These are phyloP conservation scores for Empidonax alnorum DNA, from an alignment of 2,113 vertebrate species.

Conservation along the genomic window DNA sequence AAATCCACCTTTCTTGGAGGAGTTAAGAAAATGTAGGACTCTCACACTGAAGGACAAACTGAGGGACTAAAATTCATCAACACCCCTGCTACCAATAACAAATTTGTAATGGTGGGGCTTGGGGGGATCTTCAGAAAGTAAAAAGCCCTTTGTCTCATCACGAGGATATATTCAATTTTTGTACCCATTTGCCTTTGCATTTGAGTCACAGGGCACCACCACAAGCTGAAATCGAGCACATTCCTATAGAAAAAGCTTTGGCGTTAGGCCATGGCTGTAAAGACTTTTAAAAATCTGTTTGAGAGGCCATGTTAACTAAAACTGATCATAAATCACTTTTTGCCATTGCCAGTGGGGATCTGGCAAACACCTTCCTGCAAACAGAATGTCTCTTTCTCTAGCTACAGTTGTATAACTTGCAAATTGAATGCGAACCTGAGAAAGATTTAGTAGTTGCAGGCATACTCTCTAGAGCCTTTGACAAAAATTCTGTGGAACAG, in stretches of 20 bases:
- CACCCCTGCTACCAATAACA: neutral
- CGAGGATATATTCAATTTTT: neutral
- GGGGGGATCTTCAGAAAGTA: neutral
- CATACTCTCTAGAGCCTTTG: slow-evolving; percentile 52
- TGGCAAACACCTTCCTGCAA: slow-evolving; percentile 67
- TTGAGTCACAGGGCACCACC: neutral
- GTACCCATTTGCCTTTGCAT: neutral
- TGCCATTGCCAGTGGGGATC: slow-evolving; percentile 56
- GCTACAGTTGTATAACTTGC: slow-evolving; percentile 55
- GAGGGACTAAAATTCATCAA: neutral
- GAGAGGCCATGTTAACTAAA: slow-evolving; percentile 61
- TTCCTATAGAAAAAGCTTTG: slow-evolving; percentile 34
- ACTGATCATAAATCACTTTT: slow-evolving; percentile 61
- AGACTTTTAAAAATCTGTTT: slow-evolving; percentile 45
- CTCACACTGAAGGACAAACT: neutral
- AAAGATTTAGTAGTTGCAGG: slow-evolving; percentile 65
- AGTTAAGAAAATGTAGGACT: neutral
- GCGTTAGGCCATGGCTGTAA: neutral
- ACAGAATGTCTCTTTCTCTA: slow-evolving; percentile 51
- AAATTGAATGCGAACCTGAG: slow-evolving; percentile 67
- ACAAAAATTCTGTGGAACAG: slow-evolving; percentile 65
- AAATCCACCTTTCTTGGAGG: neutral
- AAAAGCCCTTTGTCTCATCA: neutral
- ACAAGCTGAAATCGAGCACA: neutral
- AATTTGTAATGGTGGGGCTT: neutral